These are phyloP conservation scores for Corythaixoides concolor DNA, from an alignment of 2,113 vertebrate species.

Conservation along the genomic window DNA sequence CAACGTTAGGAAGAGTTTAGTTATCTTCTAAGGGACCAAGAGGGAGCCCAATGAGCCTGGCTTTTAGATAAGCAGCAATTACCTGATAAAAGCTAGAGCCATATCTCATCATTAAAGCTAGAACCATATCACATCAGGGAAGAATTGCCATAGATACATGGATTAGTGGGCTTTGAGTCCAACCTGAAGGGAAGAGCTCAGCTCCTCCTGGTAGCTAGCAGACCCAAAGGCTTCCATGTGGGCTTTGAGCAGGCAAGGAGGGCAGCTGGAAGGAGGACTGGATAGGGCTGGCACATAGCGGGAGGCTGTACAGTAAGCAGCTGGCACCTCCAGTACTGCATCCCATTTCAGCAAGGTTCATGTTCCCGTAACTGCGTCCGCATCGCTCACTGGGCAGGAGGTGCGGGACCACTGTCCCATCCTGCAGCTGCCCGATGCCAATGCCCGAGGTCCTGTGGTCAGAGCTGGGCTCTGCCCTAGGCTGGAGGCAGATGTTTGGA, in stretches of 20 bases:
- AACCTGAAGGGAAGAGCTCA: neutral
- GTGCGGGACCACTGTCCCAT: neutral
- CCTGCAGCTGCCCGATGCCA: fast-evolving
- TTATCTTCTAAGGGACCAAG: neutral
- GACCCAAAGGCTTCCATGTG: neutral
- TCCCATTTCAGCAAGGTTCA: neutral
- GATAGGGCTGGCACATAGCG: neutral
- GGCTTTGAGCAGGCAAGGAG: neutral
- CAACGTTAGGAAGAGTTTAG: neutral
- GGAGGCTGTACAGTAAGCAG: neutral
- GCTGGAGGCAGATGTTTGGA: neutral
- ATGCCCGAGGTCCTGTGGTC: neutral
- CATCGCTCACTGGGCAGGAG: neutral
- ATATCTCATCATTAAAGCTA: neutral
- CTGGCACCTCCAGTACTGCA: neutral
- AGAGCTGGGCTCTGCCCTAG: neutral
- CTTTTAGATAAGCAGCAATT: neutral
- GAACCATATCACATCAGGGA: neutral
- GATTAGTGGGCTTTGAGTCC: neutral
- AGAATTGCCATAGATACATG: neutral
- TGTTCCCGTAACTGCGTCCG: neutral
- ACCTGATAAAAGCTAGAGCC: neutral
- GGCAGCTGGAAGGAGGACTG: neutral
- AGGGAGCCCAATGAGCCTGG: neutral
- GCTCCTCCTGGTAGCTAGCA: neutral